phyloP scores from a whole-genome alignment of 2,113 vertebrate species.

The Plecotus auritus region DNA sequence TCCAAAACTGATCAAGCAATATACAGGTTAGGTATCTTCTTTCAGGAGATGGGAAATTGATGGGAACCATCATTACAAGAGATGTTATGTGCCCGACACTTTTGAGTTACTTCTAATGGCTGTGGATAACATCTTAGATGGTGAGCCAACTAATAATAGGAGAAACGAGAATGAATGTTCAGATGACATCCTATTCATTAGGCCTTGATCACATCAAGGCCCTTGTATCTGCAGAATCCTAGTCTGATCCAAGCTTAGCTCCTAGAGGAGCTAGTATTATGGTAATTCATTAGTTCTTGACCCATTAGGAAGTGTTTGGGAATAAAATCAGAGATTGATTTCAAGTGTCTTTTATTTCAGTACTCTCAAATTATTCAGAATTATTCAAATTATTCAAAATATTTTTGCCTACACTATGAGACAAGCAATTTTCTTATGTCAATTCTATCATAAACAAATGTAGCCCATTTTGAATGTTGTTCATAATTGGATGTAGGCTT shows the following conservation, averaged over 20 bases:
- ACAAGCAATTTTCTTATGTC: slow-evolving; percentile 7
- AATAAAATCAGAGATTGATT: slow-evolving; percentile 10
- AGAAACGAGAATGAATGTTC: neutral
- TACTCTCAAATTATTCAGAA: slow-evolving; percentile 37
- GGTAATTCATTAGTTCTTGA: neutral
- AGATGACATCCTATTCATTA: neutral
- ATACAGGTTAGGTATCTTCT: neutral
- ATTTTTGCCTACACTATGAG: slow-evolving; percentile 10
- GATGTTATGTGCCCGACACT: neutral
- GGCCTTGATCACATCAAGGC: neutral
- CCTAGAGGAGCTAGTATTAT: neutral
- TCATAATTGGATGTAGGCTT: neutral
- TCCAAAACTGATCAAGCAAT: neutral
- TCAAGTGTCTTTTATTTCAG: slow-evolving; percentile 29
- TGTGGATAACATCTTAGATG: neutral
- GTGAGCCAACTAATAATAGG: neutral
- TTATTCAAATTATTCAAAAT: slow-evolving; percentile 19
- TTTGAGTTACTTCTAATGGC: neutral
- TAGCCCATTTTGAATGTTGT: neutral
- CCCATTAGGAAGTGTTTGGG: neutral
- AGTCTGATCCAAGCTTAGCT: neutral
- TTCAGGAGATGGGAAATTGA: neutral
- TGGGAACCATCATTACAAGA: neutral
- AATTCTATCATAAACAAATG: neutral
- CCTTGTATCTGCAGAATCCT: neutral